Evolutionary conservation across 2,797 vertebrate genomes (phyloP), one percentile per base, ranked within the genome.

Genomic region (Sarcophilus harrisii): DNA sequence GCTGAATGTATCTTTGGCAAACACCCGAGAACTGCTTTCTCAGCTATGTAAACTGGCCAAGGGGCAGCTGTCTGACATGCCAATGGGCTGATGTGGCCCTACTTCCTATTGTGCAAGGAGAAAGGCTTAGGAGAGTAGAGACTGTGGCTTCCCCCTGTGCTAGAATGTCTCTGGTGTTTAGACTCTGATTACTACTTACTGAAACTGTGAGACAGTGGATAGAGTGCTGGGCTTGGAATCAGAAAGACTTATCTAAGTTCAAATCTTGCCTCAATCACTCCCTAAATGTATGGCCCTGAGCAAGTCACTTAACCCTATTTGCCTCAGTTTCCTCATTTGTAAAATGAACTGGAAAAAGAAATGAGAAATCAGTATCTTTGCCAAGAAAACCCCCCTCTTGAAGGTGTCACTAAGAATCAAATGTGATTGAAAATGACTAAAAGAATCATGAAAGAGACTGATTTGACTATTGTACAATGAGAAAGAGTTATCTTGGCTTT

Each of bases 1-100:
- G 90, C 95, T 92, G 96, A 96, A 97, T 2, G 24, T 60, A 52
- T 60, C 94, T 94, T 96, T 97, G 97, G 97, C 97, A 81, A 92
- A 94, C 58, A n/a, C 90, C 5, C 2, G 0, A 0, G 49, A 0
- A 4, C 62, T 93, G 62, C 92, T 21, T 8, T 91, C 52, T 81
- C n/a, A 27, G 27, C 92, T 55, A 28, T 57, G 73, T 0, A 27
- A 93, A 54, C 89, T 5, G 95, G 91, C 93, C 94, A 93, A 3
- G 45, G 93, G 95, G 94, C 8, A 1, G 96, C 92, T 38, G 32
- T 38, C 1, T 73, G 58, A 96, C 95, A 96, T 95, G 95, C 97
- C 95, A 92, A 49, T 29, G 16, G 8, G 49, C 49, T 96, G 96
- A 97, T 4, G 96, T 95, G 97, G 97, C 58, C 49, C 32, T 89